phyloP scores from a whole-genome alignment of 2,113 vertebrate species.

The Arothron firmamentum region DNA sequence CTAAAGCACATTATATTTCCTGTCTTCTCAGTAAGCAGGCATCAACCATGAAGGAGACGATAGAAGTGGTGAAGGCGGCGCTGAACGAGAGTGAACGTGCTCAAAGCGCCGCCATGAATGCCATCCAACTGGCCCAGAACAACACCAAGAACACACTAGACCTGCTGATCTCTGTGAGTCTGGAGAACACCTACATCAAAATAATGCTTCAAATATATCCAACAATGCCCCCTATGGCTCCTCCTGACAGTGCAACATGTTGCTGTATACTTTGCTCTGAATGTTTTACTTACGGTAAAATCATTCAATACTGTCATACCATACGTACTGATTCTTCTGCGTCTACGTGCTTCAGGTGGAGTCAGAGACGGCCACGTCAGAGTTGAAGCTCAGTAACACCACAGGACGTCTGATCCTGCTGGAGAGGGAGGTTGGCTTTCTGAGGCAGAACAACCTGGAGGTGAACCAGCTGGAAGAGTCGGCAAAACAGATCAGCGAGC shows the following conservation, averaged over 20 bases:
- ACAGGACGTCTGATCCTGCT: slow-evolving; percentile 80
- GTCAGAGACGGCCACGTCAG: slow-evolving; percentile 83
- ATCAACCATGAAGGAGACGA: slow-evolving; percentile 76
- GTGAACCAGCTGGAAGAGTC: slow-evolving; percentile 63
- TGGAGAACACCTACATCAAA: neutral
- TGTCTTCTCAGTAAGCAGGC: slow-evolving; percentile 75
- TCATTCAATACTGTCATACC: neutral
- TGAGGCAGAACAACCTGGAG: slow-evolving; percentile 77
- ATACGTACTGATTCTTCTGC: neutral
- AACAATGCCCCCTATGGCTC: no score
- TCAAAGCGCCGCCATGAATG: slow-evolving; percentile 79
- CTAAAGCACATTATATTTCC: no score
- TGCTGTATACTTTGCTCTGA: no score
- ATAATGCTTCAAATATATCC: neutral
- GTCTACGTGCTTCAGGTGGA: slow-evolving; percentile 77
- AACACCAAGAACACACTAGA: slow-evolving; percentile 84
- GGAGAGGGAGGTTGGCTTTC: slow-evolving; percentile 79
- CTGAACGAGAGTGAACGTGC: slow-evolving; percentile 85
- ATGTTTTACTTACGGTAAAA: no score
- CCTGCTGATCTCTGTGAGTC: slow-evolving; percentile 81
- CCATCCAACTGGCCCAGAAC: slow-evolving; percentile 81
- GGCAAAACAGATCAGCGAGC: slow-evolving; percentile 63
- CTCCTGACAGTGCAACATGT: no score
- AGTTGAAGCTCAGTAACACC: slow-evolving; percentile 84
- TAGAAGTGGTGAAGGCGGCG: slow-evolving; percentile 77